These are phyloP conservation scores for Xylocopa sonorina DNA, from an alignment of 1,140 invertebrate genomes.

Conservation along the genomic window DNA sequence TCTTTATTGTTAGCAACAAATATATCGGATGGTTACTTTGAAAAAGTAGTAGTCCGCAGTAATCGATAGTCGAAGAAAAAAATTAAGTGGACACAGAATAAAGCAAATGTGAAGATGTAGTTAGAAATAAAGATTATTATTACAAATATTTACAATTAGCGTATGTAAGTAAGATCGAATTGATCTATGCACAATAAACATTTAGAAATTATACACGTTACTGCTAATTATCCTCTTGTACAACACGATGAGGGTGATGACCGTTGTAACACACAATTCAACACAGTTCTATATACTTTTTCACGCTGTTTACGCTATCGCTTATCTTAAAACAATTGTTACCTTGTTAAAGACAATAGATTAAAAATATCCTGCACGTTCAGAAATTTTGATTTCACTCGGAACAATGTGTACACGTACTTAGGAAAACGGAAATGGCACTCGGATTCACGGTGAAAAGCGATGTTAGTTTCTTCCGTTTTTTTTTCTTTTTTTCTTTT, in stretches of 20 bases:
- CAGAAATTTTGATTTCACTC: constrained; percentile 66
- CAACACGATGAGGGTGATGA: neutral
- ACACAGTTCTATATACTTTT: constrained; percentile 10
- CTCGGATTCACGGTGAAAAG: constrained; percentile 73
- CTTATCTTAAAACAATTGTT: constrained; percentile 44
- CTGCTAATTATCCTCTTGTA: constrained; percentile 44
- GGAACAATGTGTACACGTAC: constrained; percentile 25
- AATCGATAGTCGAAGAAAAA: constrained; percentile 26
- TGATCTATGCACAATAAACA: constrained; percentile 54
- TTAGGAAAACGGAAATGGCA: constrained; percentile 67
- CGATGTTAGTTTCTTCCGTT: constrained; percentile 51
- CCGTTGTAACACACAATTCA: constrained; percentile 38
- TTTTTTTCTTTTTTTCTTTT: too few species aligned
- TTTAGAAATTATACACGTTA: constrained; percentile 48
- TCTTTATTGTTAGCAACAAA: constrained; percentile 8
- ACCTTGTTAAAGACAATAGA: constrained; percentile 27
- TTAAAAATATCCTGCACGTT: constrained; percentile 31
- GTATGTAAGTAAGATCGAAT: constrained; percentile 35
- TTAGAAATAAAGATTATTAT: constrained; percentile 63
- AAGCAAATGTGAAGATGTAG: constrained; percentile 32
- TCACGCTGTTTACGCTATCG: constrained; percentile 14
- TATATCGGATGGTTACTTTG: neutral
- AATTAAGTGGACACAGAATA: constrained; percentile 40
- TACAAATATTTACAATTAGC: constrained; percentile 67
- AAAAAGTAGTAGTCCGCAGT: constrained; percentile 21